Conservation (phyloP, 53 echinoderm and acorn worm genomes). For the Patiria pectinifera region DNA sequence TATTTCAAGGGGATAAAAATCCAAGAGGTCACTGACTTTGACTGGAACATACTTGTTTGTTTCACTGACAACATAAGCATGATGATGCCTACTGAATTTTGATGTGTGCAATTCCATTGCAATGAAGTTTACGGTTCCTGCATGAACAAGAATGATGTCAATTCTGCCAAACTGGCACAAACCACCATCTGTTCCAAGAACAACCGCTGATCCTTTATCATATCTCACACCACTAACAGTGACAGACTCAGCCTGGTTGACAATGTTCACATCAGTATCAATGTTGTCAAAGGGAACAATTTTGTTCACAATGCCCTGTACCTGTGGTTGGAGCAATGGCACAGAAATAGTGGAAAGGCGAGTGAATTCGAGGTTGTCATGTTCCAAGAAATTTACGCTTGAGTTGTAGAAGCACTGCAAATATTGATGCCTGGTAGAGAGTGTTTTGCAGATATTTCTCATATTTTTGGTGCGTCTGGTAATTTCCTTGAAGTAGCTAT, state of each 20-base stretch:
- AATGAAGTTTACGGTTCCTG: slow-evolving; percentile 15
- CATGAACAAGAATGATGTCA: slow-evolving; percentile 16
- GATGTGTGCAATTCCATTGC: background rate
- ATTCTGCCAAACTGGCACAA: slow-evolving; percentile 36
- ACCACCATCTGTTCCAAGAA: slow-evolving; percentile 32
- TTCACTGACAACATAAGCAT: slow-evolving; percentile 35
- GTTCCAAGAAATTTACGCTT: slow-evolving; percentile 29
- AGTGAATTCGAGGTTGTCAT: slow-evolving; percentile 25
- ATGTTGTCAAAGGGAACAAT: background rate
- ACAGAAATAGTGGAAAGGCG: slow-evolving; percentile 18
- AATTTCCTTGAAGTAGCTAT: slow-evolving; percentile 61
- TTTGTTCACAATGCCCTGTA: slow-evolving; percentile 10
- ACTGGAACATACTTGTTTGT: slow-evolving; percentile 8
- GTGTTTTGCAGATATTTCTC: slow-evolving; percentile 44
- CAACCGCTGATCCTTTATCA: slow-evolving; percentile 34
- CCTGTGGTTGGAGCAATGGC: slow-evolving; percentile 4
- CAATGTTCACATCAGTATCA: slow-evolving; percentile 23
- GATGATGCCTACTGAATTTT: background rate
- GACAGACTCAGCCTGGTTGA: slow-evolving; percentile 53
- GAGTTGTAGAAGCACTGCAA: slow-evolving; percentile 56
- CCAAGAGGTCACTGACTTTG: slow-evolving; percentile 25
- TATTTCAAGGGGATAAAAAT: slow-evolving; percentile 27
- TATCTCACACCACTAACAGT: slow-evolving; percentile 39
- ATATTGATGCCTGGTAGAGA: slow-evolving; percentile 50
- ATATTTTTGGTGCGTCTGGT: slow-evolving; percentile 48